Evolutionary conservation across 2,888 invertebrate genomes (phyloP).

Genomic region (Ypsolopha scabrella): DNA sequence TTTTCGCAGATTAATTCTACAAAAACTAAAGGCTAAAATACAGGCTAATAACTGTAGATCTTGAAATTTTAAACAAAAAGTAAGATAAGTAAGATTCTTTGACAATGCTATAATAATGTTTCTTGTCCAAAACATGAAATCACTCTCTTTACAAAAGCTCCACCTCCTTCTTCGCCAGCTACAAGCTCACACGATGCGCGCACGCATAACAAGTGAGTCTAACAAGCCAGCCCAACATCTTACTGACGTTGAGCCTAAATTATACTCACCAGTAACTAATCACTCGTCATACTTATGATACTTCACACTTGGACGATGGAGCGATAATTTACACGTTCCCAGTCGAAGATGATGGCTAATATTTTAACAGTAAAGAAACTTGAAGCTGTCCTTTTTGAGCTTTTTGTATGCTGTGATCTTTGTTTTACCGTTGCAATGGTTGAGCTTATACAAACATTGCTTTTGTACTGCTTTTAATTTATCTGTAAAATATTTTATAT

Average conservation of each 20-base stretch:
- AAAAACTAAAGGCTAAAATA: no score
- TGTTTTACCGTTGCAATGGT: no score
- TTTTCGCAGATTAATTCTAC: no score
- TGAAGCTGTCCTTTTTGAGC: neutral
- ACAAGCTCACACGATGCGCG: slow-evolving; percentile 21
- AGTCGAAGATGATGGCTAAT: neutral
- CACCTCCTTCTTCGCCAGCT: no score
- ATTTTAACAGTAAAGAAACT: neutral
- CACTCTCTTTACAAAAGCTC: no score
- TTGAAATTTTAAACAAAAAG: no score
- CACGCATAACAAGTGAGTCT: slow-evolving; percentile 61
- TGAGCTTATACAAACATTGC: no score
- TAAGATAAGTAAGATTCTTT: no score
- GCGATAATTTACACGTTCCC: slow-evolving; percentile 1
- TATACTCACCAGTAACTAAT: slow-evolving; percentile 51
- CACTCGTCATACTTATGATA: slow-evolving; percentile 29
- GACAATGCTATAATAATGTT: slow-evolving; percentile 25
- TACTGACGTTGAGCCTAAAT: slow-evolving; percentile 57
- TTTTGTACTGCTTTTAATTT: no score
- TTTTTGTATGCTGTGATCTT: no score
- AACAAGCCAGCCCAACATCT: slow-evolving; percentile 54
- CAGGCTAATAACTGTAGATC: no score
- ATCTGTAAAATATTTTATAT: no score
- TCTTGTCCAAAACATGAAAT: neutral
- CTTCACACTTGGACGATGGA: slow-evolving; percentile 22